Evolutionary conservation across 2,888 invertebrate genomes (phyloP), one percentile per base, ranked within the genome.

Genomic region (Spialia ferax): DNA sequence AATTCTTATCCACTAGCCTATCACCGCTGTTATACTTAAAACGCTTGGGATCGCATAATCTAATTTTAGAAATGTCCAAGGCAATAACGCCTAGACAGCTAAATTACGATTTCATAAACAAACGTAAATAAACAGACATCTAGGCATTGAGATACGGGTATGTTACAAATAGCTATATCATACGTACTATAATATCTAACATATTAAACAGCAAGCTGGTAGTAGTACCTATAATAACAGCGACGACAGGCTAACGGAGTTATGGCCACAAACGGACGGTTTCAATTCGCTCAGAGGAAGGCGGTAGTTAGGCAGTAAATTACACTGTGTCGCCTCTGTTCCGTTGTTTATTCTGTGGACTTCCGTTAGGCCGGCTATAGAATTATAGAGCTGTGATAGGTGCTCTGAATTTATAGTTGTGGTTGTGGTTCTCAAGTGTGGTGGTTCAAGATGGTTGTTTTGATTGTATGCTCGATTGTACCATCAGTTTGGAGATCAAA

Each of bases 191-290:
- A n/a, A n/a, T n/a, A 38, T 38, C 3, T 38, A 2, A 38, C n/a
- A n/a, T 38, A 1, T 38, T n/a, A 38, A 38, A 38, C 32, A 38
- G 38, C 13, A 11, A 35, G 13, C 35, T 35, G 11, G 35, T 13
- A 35, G 13, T 15, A 42, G 38, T 15, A 42, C 38, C 38, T 55
- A 73, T 78, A 77, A 77, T 78, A 75, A 75, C 73, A 71, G 59
- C 72, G 80, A 79, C 75, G 81, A 82, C 82, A 81, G 78, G 71
- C 69, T 69, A 79, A 79, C 81, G 82, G 82, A 85, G 82, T 83
- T 84, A 85, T 79, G 81, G 73, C 71, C 76, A 80, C 80, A 79
- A 79, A 74, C 78, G 72, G 76, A 80, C 78, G 74, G 81, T 85
- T 85, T 86, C 85, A 85, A 86, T 86, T 76, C 68, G 73, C 74